Conservation (phyloP, 2,797 vertebrate species). For the Catharus ustulatus region DNA sequence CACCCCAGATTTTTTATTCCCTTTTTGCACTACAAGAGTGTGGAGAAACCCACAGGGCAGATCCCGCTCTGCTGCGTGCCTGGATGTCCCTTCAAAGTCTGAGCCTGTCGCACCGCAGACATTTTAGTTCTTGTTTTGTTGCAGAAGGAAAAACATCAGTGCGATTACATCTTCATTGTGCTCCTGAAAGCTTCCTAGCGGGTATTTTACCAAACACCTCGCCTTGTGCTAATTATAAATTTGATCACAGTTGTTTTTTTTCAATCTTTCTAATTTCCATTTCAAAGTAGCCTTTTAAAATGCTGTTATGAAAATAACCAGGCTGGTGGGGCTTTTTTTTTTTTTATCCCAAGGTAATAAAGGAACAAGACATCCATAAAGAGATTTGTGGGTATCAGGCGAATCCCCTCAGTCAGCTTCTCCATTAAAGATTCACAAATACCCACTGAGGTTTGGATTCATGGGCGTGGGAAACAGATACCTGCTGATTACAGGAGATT, state of each 20-base stretch:
- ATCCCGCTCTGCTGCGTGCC: background rate
- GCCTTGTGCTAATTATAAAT: constrained; percentile 5
- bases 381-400: background rate
- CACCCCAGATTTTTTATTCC: background rate
- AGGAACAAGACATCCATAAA: background rate
- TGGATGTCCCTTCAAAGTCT: background rate
- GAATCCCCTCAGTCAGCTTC: background rate
- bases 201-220: background rate
- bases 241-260: background rate
- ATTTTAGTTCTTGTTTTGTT: background rate
- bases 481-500: constrained; percentile 25
- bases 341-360: constrained; percentile 15
- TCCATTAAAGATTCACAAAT: background rate
- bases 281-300: constrained; percentile 58
- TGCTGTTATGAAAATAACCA: constrained; percentile 22
- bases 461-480: background rate
- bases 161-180: background rate
- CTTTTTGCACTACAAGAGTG: fast-evolving
- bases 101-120: background rate
- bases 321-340: background rate
- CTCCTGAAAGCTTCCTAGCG: constrained; percentile 17
- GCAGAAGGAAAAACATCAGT: background rate
- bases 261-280: constrained; percentile 56
- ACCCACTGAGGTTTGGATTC: background rate
- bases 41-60: background rate